These are phyloP conservation scores for Cherax quadricarinatus DNA, from an alignment of 1,140 invertebrate genomes.

Conservation along the genomic window DNA sequence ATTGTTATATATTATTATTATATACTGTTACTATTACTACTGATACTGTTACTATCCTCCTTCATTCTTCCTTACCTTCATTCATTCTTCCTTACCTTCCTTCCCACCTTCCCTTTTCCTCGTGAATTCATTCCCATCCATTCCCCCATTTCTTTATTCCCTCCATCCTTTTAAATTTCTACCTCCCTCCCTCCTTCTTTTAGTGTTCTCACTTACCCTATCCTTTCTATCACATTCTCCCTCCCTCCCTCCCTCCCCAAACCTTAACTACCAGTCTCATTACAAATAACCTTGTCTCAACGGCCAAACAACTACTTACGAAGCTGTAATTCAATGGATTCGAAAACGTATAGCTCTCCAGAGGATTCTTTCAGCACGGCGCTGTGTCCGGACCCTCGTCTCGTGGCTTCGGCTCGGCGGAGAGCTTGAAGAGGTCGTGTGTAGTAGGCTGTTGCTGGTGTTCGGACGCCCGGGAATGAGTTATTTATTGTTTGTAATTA, in stretches of 20 bases:
- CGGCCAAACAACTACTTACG: not conserved
- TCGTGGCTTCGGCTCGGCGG: not conserved
- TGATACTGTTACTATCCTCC: too few species aligned
- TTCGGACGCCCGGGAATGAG: not conserved
- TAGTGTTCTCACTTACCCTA: not conserved
- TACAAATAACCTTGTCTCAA: not conserved
- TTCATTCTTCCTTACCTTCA: not conserved
- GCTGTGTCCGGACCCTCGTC: not conserved
- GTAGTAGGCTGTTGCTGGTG: not conserved
- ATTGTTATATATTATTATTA: too few species aligned
- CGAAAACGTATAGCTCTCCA: not conserved
- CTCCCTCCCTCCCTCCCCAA: not conserved
- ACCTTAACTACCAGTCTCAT: too few species aligned
- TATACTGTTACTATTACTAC: too few species aligned
- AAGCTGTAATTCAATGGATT: not conserved
- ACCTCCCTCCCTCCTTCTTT: not conserved
- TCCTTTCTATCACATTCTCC: not conserved
- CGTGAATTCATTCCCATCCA: not conserved
- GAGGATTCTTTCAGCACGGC: not conserved
- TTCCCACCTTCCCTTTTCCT: too few species aligned
- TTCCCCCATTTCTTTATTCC: too few species aligned
- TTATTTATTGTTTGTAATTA: slow-evolving; percentile 1
- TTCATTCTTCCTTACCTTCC: not conserved
- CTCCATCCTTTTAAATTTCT: too few species aligned
- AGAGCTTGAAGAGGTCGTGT: not conserved